Conservation (phyloP, 1,140 invertebrate species). For the Camponotus vicinus region DNA sequence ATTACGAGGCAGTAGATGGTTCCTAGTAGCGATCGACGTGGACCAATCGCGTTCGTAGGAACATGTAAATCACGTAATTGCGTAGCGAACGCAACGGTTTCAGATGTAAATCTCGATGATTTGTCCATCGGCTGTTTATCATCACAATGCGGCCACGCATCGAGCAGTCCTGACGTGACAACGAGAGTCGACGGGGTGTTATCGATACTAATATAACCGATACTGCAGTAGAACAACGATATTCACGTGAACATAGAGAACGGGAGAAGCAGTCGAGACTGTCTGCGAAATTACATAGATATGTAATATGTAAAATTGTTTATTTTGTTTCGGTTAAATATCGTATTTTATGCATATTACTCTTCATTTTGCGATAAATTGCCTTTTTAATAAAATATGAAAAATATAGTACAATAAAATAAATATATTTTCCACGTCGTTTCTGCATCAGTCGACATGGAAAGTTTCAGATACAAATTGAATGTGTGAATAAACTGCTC, state of each 20-base stretch:
- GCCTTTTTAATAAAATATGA: not conserved
- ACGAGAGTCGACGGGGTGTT: slow-evolving; percentile 57
- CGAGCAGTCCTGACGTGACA: slow-evolving; percentile 58
- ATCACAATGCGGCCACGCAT: slow-evolving; percentile 63
- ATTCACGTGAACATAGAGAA: not conserved
- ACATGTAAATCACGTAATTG: slow-evolving; percentile 72
- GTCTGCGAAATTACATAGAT: not conserved
- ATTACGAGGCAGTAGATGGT: slow-evolving; percentile 40
- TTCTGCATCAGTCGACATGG: not conserved
- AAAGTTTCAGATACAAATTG: not conserved
- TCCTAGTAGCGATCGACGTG: slow-evolving; percentile 33
- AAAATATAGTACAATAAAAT: not conserved
- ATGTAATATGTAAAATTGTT: not conserved
- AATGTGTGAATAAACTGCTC: not conserved
- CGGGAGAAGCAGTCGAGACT: not conserved
- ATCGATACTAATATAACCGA: slow-evolving; percentile 44
- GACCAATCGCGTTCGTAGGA: slow-evolving; percentile 50
- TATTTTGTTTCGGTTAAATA: not conserved
- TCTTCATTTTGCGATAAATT: not conserved
- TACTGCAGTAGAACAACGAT: not conserved
- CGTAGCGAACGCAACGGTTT: slow-evolving; percentile 64
- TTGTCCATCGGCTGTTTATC: slow-evolving; percentile 75
- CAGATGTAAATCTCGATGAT: slow-evolving; percentile 73
- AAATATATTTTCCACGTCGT: not conserved
- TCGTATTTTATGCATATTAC: not conserved